These are phyloP conservation scores for Apocheima hispidaria DNA, from an alignment of 2,888 invertebrate genomes.

Conservation along the genomic window DNA sequence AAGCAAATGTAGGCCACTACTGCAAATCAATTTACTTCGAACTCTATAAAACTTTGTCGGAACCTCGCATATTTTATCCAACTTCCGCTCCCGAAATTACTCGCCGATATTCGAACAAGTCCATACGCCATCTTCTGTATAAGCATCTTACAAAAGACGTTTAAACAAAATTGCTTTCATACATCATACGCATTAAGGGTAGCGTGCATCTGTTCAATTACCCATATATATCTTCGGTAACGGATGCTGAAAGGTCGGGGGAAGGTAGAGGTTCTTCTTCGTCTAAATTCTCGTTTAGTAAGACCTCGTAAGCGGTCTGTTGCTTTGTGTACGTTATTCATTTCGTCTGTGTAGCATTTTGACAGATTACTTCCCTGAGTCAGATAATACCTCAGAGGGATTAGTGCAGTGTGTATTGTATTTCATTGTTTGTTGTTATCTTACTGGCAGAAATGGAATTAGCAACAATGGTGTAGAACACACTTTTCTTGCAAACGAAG, in stretches of 20 bases:
- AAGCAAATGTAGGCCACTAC: slow-evolving; percentile 12
- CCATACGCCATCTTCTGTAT: slow-evolving; percentile 40
- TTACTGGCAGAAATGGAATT: background rate
- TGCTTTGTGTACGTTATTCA: slow-evolving; percentile 24
- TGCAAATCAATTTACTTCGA: slow-evolving; percentile 19
- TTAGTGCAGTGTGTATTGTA: slow-evolving; percentile 2
- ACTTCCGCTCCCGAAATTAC: slow-evolving; percentile 41
- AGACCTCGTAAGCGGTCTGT: slow-evolving; percentile 14
- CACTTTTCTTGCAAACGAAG: too few relatives aligned
- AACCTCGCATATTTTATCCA: slow-evolving; percentile 32
- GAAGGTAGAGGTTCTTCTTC: slow-evolving; percentile 4
- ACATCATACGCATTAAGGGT: slow-evolving; percentile 53
- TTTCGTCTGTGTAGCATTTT: slow-evolving; percentile 24
- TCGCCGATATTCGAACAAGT: slow-evolving; percentile 43
- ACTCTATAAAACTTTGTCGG: slow-evolving; percentile 20
- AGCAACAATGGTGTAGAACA: too few relatives aligned
- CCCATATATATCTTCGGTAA: slow-evolving; percentile 49
- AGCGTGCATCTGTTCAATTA: slow-evolving; percentile 55
- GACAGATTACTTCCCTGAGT: slow-evolving; percentile 23
- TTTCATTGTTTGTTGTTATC: slow-evolving; percentile 6
- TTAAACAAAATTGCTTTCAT: slow-evolving; percentile 59
- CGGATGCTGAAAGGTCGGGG: slow-evolving; percentile 13
- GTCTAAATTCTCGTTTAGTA: slow-evolving; percentile 22
- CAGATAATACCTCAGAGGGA: slow-evolving; percentile 12
- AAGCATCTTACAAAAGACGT: slow-evolving; percentile 49